These are phyloP conservation scores for Troides aeacus DNA, from an alignment of 2,888 invertebrate species.

Conservation along the genomic window DNA sequence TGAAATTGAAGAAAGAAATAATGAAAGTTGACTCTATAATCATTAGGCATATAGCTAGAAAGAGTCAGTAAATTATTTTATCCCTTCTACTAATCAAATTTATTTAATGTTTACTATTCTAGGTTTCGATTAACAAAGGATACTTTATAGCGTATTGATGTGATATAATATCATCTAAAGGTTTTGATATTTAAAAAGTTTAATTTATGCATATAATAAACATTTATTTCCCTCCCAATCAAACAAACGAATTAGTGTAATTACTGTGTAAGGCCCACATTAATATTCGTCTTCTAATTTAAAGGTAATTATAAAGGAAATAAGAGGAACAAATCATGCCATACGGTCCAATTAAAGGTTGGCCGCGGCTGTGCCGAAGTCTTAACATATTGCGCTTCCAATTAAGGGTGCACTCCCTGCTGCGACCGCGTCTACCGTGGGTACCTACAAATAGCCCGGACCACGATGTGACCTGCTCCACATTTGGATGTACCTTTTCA, in stretches of 20 bases:
- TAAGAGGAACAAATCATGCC: slow-evolving; percentile 38
- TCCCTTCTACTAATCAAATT: no score
- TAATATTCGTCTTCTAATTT: slow-evolving; percentile 25
- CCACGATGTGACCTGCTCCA: slow-evolving; percentile 65
- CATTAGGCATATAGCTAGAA: no score
- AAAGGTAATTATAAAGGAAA: slow-evolving; percentile 37
- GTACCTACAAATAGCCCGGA: slow-evolving; percentile 58
- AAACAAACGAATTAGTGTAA: slow-evolving; percentile 17
- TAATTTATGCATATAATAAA: slow-evolving; percentile 1
- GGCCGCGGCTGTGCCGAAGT: slow-evolving; percentile 47
- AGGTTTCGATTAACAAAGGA: no score
- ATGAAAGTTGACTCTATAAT: no score
- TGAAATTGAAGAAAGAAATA: no score
- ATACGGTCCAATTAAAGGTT: slow-evolving; percentile 47
- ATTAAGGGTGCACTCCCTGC: slow-evolving; percentile 75
- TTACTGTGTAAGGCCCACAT: slow-evolving; percentile 11
- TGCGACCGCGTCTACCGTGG: slow-evolving; percentile 64
- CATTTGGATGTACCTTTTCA: slow-evolving; percentile 40
- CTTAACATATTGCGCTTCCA: slow-evolving; percentile 75
- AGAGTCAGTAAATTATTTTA: no score
- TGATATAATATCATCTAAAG: neutral
- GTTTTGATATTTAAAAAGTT: neutral
- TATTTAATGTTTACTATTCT: no score
- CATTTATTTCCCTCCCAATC: slow-evolving; percentile 6
- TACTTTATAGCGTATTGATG: no score